phyloP scores from a whole-genome alignment of 2,888 invertebrate species.

The Conomelus anceps region DNA sequence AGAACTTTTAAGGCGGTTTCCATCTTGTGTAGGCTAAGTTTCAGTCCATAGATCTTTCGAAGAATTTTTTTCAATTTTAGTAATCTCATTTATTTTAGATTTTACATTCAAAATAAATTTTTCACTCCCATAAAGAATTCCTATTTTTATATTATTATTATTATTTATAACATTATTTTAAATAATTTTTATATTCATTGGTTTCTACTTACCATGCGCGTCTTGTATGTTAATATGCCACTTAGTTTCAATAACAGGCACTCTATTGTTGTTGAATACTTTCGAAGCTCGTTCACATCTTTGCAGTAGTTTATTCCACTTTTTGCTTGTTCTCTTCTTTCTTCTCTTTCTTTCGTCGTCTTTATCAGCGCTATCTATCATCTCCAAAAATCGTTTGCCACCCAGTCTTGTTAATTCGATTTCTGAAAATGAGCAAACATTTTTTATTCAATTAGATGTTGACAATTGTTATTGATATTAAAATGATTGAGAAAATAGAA shows the following conservation, averaged over 20 bases:
- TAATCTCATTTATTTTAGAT: too few species aligned
- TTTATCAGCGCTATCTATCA: neutral
- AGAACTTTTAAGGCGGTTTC: too few species aligned
- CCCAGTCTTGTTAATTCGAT: neutral
- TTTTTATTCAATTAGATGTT: too few species aligned
- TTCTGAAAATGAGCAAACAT: neutral
- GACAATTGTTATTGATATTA: too few species aligned
- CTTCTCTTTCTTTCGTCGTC: neutral
- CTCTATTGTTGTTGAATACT: neutral
- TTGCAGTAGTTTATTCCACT: neutral
- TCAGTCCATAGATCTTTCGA: too few species aligned
- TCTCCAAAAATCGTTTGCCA: neutral
- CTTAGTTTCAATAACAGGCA: neutral
- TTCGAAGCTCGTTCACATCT: neutral
- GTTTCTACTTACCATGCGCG: neutral
- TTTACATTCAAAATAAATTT: too few species aligned
- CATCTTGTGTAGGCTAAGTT: too few species aligned
- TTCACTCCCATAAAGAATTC: too few species aligned
- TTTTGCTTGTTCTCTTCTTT: neutral
- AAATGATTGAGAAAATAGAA: neutral
- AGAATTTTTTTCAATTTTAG: too few species aligned
- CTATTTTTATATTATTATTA: neutral
- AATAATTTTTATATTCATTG: too few species aligned
- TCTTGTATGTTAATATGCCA: neutral
- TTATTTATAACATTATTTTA: neutral